These are phyloP conservation scores for Ooceraea biroi DNA, from an alignment of 1,140 invertebrate species.

Conservation along the genomic window DNA sequence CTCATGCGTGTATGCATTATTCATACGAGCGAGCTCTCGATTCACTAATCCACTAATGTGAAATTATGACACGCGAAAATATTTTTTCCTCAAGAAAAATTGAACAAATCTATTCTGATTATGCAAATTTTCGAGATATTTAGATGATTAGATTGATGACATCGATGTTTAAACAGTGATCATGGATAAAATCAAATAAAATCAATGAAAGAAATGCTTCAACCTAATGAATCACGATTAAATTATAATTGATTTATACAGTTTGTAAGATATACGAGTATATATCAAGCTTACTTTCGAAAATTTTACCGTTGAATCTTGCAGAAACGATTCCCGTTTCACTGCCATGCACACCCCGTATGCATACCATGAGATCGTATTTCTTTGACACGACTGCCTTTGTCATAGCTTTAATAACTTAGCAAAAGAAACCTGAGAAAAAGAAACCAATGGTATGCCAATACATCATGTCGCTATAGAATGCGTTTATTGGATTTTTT, in stretches of 20 bases:
- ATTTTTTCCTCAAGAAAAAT: not conserved
- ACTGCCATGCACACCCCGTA: slow-evolving; percentile 24
- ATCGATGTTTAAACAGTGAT: not conserved
- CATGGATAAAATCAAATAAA: not conserved
- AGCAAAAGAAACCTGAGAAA: slow-evolving; percentile 50
- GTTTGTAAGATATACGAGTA: not conserved
- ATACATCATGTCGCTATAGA: slow-evolving; percentile 71
- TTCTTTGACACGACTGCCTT: slow-evolving; percentile 57
- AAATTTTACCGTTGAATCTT: slow-evolving; percentile 5
- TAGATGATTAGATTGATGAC: too few relatives aligned
- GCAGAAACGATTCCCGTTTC: not conserved
- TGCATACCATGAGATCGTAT: slow-evolving; percentile 49
- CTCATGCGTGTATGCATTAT: slow-evolving; percentile 48
- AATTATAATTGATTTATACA: not conserved
- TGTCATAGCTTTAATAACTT: slow-evolving; percentile 64
- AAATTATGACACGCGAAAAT: not conserved
- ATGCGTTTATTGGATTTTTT: slow-evolving; percentile 85
- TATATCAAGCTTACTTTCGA: not conserved
- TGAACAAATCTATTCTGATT: too few relatives aligned
- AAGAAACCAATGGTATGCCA: slow-evolving; percentile 74
- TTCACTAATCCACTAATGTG: not conserved
- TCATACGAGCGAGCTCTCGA: not conserved
- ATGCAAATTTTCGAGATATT: not conserved
- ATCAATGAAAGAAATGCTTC: not conserved
- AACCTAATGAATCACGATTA: not conserved